These are phyloP conservation scores for Mya arenaria DNA, from an alignment of 1,140 invertebrate genomes.

Conservation along the genomic window DNA sequence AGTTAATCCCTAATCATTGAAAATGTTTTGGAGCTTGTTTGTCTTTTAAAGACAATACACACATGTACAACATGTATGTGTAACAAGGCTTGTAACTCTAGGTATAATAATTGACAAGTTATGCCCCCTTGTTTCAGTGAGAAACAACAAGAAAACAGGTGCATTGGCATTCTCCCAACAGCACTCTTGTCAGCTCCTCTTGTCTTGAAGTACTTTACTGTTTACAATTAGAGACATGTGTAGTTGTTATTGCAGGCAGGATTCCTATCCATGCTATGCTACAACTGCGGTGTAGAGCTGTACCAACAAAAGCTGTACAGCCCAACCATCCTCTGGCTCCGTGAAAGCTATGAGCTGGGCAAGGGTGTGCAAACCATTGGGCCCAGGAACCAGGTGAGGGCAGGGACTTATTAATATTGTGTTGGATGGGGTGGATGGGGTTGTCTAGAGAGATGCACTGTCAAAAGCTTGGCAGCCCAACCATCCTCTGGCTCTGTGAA, in stretches of 20 bases:
- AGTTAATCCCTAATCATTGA: too few relatives aligned
- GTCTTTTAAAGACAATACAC: too few relatives aligned
- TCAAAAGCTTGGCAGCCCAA: conserved; percentile 55
- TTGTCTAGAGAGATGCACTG: conserved; percentile 67
- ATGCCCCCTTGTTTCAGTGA: too few relatives aligned
- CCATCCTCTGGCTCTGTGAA: conserved; percentile 69
- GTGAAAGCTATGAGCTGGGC: conserved; percentile 74
- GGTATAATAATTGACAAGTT: too few relatives aligned
- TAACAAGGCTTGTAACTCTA: too few relatives aligned
- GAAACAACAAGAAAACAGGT: neutral
- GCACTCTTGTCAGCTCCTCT: too few relatives aligned
- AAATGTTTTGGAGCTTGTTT: too few relatives aligned
- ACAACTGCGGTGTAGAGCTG: conserved; percentile 75
- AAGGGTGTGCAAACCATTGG: conserved; percentile 58
- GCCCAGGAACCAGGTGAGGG: conserved; percentile 68
- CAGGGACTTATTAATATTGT: too few relatives aligned
- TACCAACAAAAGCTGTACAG: conserved; percentile 62
- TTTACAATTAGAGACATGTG: neutral
- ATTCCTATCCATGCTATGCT: conserved; percentile 71
- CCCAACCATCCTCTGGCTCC: conserved; percentile 66
- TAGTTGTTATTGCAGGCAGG: conserved; percentile 42
- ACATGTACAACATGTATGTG: too few relatives aligned
- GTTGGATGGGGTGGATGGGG: too few relatives aligned
- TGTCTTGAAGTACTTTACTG: neutral
- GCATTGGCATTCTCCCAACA: neutral